phyloP scores from a whole-genome alignment of 2,113 vertebrate species.

The Takifugu flavidus region DNA sequence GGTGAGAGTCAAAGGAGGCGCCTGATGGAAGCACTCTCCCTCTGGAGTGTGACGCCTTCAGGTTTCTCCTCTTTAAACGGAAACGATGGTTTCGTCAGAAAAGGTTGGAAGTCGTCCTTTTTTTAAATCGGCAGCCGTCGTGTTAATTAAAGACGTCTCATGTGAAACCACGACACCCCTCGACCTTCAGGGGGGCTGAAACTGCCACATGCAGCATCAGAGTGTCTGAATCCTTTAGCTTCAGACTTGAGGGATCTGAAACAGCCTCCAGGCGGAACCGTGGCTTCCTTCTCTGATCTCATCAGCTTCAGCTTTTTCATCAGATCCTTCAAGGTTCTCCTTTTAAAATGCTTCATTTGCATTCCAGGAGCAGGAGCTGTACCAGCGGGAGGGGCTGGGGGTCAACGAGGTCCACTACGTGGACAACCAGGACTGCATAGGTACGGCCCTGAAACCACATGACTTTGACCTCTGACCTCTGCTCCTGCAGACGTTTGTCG shows the following conservation, averaged over 20 bases:
- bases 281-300: no score
- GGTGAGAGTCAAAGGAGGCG: slow-evolving; percentile 70
- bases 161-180: no score
- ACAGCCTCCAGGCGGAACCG: background rate
- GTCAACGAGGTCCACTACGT: slow-evolving; percentile 98
- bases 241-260: background rate
- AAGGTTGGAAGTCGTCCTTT: background rate
- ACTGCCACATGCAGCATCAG: no score
- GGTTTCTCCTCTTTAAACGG: background rate
- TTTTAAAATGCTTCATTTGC: slow-evolving; percentile 35
- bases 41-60: background rate
- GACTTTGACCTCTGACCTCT: background rate
- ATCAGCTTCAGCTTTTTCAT: no score
- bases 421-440: slow-evolving; percentile 98
- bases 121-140: no score
- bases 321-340: slow-evolving; percentile 1
- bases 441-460: slow-evolving; percentile 54
- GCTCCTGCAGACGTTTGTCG: background rate
- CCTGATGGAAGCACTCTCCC: no score
- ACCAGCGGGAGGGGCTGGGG: slow-evolving; percentile 91
- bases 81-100: slow-evolving; percentile 3
- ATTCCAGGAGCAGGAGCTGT: slow-evolving; percentile 93
- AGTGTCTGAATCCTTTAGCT: no score
- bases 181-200: no score
- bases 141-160: no score